Conservation (phyloP, 2,888 invertebrate genomes). For the Aphrophora alni region DNA sequence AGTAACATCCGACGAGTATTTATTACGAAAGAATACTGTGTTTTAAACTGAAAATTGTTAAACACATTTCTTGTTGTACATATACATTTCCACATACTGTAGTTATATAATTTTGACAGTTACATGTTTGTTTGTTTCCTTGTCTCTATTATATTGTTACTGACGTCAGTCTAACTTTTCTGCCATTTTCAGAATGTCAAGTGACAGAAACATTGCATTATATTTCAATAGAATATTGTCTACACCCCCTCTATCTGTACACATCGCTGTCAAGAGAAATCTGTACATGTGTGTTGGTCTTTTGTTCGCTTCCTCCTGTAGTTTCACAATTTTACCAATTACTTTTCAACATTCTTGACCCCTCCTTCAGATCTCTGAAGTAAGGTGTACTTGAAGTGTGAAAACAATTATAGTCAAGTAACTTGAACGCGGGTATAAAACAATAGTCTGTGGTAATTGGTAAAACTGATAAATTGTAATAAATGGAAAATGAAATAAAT, state of each 20-base stretch:
- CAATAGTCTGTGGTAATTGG: too few species aligned
- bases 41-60: too few species aligned
- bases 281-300: background rate
- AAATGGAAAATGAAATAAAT: background rate
- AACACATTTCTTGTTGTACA: too few species aligned
- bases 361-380: background rate
- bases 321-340: background rate
- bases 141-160: background rate
- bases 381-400: background rate
- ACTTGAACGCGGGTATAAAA: background rate
- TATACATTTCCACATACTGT: too few species aligned
- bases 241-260: background rate
- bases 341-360: background rate
- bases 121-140: too few species aligned
- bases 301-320: background rate
- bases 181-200: background rate
- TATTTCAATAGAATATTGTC: background rate
- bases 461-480: too few species aligned
- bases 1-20: too few species aligned
- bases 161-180: background rate
- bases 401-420: background rate
- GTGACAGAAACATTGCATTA: background rate
- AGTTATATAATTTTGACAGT: too few species aligned
- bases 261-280: background rate
- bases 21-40: too few species aligned